Evolutionary conservation across 2,888 invertebrate genomes (phyloP), one percentile per base, ranked within the genome.

Genomic region (Autographa gamma): DNA sequence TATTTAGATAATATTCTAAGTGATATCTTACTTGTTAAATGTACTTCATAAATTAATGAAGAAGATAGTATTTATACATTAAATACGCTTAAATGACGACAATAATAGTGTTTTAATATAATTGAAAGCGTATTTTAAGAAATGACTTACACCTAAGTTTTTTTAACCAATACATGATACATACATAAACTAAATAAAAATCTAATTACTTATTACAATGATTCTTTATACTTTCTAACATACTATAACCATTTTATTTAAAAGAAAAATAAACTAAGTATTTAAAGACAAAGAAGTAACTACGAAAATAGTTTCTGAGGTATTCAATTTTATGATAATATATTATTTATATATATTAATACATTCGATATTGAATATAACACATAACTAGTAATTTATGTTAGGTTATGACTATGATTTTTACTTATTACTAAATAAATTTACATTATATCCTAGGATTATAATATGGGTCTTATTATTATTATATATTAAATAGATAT

Each of bases 101-200:
- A 48, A 48, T 48, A n/a, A 48, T 48, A 7, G 7, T n/a, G n/a
- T n/a, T 48, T n/a, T 6, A 48, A 6, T 48, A 48, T 48, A 48
- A n/a, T 48, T 48, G 48, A 48, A 48, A 48, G 48, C 48, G 48
- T 48, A 48, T 48, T 38, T 38, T 48, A n/a, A 48, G 48, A 48
- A 48, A 48, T n/a, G n/a, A 43, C 43, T 43, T 43, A 48, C n/a
- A 7, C 2, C n/a, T 48, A 48, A n/a, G 48, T n/a, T n/a, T n/a
- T n/a, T 6, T 1, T 7, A 16, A 8, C 16, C n/a, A 48, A n/a
- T n/a, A n/a, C 16, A n/a, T n/a, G 8, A n/a, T 48, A 48, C n/a
- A 48, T n/a, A 48, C 48, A 48, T 48, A 43, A 43, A 43, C 16
- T 43, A 43, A 43, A 43, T 43, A 43, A 16, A 43, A 16, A 43